Conservation (phyloP, 2,888 invertebrate species). For the Oscheius sp. region DNA sequence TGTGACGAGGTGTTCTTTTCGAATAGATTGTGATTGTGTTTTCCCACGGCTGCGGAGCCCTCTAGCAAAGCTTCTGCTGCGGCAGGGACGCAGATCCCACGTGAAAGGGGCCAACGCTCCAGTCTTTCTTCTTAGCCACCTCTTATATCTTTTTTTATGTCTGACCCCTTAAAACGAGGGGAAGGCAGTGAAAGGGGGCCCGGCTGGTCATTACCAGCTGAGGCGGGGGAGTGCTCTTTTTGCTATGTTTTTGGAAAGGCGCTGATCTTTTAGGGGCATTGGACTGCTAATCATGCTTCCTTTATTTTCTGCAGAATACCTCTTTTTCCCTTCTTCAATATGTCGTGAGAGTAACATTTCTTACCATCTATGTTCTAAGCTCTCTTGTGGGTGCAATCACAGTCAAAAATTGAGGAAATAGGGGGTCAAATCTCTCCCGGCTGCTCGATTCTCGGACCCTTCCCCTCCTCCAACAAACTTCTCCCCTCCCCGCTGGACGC, state of each 20-base stretch:
- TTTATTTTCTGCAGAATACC: too few relatives aligned
- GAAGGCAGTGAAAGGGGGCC: too few relatives aligned
- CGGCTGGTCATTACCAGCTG: too few relatives aligned
- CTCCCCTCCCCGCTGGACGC: conserved; percentile 21
- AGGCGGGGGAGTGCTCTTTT: too few relatives aligned
- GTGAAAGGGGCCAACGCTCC: conserved; percentile 11
- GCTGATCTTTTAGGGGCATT: too few relatives aligned
- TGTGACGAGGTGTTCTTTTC: conserved; percentile 29
- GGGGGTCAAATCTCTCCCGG: not conserved
- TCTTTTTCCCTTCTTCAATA: too few relatives aligned
- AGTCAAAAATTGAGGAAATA: not conserved
- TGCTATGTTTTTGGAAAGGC: too few relatives aligned
- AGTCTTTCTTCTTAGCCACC: conserved; percentile 8
- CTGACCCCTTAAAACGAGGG: not conserved
- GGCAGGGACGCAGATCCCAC: conserved; percentile 30
- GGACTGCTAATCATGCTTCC: too few relatives aligned
- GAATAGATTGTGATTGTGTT: conserved; percentile 36
- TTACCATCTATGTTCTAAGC: too few relatives aligned
- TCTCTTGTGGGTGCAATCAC: too few relatives aligned
- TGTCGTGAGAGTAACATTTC: too few relatives aligned
- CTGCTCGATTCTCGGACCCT: conserved; percentile 15
- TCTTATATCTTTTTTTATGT: not conserved
- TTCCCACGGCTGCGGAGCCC: conserved; percentile 31
- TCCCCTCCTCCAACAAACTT: not conserved
- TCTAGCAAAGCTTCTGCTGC: conserved; percentile 20